phyloP scores from a whole-genome alignment of 2,797 vertebrate species.

The Eulemur coronatus region DNA sequence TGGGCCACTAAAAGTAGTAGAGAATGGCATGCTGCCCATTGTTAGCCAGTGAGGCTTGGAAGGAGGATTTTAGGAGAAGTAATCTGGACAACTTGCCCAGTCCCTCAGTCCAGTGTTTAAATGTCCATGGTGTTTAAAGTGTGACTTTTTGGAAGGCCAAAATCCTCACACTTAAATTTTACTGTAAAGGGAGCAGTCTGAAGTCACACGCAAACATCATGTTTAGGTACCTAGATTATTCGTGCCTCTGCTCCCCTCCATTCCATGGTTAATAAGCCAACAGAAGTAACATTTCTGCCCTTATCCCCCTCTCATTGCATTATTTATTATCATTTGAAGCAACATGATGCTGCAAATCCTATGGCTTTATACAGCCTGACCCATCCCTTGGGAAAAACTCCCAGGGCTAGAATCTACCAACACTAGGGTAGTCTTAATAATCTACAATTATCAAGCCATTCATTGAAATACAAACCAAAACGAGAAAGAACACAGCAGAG shows the following conservation, averaged over 20 bases:
- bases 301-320: not conserved
- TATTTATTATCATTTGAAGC: slow-evolving; percentile 6
- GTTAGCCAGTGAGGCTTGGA: not conserved
- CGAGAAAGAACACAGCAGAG: not conserved
- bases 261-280: not conserved
- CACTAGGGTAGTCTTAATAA: not conserved
- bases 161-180: slow-evolving; percentile 3
- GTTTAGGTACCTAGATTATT: not conserved
- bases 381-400: not conserved
- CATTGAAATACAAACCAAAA: not conserved
- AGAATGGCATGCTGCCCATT: not conserved
- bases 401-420: not conserved
- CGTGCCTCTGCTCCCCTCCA: not conserved
- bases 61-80: not conserved
- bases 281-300: not conserved
- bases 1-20: not conserved
- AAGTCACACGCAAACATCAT: not conserved
- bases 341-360: not conserved
- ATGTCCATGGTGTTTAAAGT: not conserved
- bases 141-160: not conserved
- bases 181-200: not conserved
- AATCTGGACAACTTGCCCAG: not conserved
- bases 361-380: not conserved
- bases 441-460: not conserved
- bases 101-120: not conserved